These are phyloP conservation scores for Chamaetylas fuelleborni DNA, from an alignment of 2,113 vertebrate species.

Conservation along the genomic window DNA sequence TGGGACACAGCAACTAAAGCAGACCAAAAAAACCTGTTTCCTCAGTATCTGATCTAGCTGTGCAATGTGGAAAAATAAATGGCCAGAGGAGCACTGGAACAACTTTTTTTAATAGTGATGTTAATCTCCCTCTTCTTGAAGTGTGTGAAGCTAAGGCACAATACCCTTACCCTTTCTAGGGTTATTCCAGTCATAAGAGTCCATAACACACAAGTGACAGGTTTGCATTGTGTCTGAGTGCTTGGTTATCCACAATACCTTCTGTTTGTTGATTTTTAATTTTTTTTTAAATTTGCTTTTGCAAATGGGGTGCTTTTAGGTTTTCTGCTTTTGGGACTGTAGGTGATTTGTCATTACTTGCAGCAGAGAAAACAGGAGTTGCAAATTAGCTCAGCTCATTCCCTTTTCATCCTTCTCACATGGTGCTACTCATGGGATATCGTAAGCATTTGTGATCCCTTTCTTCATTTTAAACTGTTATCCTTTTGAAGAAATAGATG, in stretches of 20 bases:
- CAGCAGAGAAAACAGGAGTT: neutral
- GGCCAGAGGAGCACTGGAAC: neutral
- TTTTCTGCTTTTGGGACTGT: neutral
- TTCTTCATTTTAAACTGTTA: constrained; percentile 4
- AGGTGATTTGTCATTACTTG: neutral
- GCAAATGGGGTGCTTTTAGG: neutral
- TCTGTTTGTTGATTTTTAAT: neutral
- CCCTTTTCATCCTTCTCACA: neutral
- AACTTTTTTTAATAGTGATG: neutral
- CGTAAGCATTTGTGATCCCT: neutral
- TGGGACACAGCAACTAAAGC: neutral
- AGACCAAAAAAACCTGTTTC: neutral
- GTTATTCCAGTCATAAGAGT: neutral
- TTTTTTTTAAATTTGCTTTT: neutral
- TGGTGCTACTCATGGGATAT: neutral
- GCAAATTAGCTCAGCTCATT: neutral
- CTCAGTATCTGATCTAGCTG: neutral
- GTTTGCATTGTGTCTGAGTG: neutral
- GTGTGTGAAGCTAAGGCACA: neutral
- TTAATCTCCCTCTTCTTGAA: neutral
- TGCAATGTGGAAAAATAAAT: neutral
- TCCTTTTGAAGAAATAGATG: neutral
- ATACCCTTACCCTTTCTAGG: neutral
- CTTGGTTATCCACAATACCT: neutral
- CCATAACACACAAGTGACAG: neutral